Base-by-base conservation (phyloP, 1,140 invertebrate species). In the Habropoda laboriosa region DNA sequence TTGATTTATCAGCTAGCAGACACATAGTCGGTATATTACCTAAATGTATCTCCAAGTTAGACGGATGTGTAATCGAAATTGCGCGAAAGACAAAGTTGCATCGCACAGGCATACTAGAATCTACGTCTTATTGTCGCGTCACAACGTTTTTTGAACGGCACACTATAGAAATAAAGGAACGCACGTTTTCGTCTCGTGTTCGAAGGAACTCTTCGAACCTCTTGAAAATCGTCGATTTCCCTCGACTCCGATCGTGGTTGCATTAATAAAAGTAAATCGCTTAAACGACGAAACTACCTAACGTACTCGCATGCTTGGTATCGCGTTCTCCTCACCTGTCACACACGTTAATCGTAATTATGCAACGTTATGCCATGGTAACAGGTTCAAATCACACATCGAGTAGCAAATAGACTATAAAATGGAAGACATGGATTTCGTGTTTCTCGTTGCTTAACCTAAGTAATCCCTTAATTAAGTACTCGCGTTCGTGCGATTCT, bases 381-480 rank as follows among this genome's bases (percentile, higher is more conserved):
- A 21, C n/a, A 68, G 64, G 64, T 27, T 67, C 5, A 45, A n/a
- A 47, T n/a, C 21, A 30, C 47, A 45, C 40, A 53, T 45, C 30
- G 30, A 57, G 24, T 40, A 81, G 53, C 55, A 57, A 66, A 58
- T 45, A 21, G 24, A 47, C 74, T 87, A 85, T 67, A 80, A 77
- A 72, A 80, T 90, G 92, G 92, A 92, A 92, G 92, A 92, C 92
- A 42, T 91, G 74, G 91, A 92, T 92, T 90, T 90, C n/a, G n/a
- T 88, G 91, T 82, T 61, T 70, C 13, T 16, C 63, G 49, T 68
- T 24, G 24, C 30, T 75, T 61, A 40, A 40, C 58, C 16, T 58
- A 80, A 30, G 21, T 8, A 60, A 61, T n/a, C 4, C 21, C 21
- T 27, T 18, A n/a, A 6, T 42, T 71, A 32, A 55, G 53, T 45